These are phyloP conservation scores for Ia io DNA, from an alignment of 2,113 vertebrate genomes.

Conservation along the genomic window DNA sequence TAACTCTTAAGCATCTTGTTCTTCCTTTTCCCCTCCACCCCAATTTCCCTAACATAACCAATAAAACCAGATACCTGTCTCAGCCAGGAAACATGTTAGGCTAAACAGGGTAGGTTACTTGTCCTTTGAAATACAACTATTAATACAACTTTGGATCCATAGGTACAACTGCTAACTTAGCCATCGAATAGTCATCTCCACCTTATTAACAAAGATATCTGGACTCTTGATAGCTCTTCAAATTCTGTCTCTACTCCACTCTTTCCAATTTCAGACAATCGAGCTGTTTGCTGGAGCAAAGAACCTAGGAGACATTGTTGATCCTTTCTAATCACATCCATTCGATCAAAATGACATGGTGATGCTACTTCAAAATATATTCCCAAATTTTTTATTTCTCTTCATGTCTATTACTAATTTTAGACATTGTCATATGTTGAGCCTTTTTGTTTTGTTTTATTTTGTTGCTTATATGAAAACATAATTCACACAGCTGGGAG, in stretches of 20 bases:
- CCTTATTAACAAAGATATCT: background rate
- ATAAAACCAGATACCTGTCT: background rate
- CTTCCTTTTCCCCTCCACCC: fast-evolving
- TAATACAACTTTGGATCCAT: background rate
- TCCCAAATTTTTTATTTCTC: background rate
- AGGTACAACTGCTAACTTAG: background rate
- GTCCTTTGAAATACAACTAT: background rate
- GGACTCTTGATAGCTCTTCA: background rate
- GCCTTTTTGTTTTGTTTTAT: background rate
- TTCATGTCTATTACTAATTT: background rate
- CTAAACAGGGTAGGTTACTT: background rate
- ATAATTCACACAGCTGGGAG: background rate
- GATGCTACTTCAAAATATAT: background rate
- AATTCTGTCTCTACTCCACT: background rate
- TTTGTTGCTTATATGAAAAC: background rate
- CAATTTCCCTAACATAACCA: background rate
- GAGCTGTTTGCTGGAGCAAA: background rate
- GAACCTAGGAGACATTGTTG: background rate
- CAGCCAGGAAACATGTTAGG: background rate
- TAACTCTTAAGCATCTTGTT: background rate
- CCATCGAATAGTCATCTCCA: background rate
- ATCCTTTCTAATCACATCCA: background rate
- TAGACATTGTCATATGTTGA: background rate
- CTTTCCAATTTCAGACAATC: background rate
- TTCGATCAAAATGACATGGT: background rate